phyloP scores from a whole-genome alignment of 2,113 vertebrate species.

The Corythornis cristatus region DNA sequence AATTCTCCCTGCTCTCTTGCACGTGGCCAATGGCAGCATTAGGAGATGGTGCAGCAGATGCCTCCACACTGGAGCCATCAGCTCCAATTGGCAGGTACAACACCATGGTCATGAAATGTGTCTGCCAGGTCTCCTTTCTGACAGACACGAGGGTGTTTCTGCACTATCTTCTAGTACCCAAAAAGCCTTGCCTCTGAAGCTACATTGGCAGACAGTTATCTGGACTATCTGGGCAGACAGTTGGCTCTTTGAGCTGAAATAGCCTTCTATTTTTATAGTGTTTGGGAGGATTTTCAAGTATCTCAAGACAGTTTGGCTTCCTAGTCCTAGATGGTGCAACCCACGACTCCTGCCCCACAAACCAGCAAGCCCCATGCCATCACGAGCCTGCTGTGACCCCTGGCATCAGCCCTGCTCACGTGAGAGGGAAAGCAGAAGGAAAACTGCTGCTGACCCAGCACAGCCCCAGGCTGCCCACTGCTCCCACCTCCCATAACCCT shows the following conservation, averaged over 20 bases:
- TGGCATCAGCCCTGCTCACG: background rate
- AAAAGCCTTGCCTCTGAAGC: background rate
- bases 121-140: background rate
- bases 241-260: background rate
- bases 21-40: background rate
- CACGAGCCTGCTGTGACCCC: accelerated
- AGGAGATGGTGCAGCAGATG: background rate
- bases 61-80: background rate
- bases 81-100: background rate
- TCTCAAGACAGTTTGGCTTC: background rate
- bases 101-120: accelerated
- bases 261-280: background rate
- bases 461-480: background rate
- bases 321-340: background rate
- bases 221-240: background rate
- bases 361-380: background rate
- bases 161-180: background rate
- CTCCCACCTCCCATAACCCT: background rate
- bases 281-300: background rate
- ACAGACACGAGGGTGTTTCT: background rate
- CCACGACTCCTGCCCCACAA: background rate
- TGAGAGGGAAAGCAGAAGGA: background rate
- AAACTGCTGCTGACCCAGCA: background rate
- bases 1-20: background rate
- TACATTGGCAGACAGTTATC: background rate